Percentiles rank a stretch among this genome's conserved stretches.
These are phyloP conservation scores for Temnothorax curvispinosus DNA, from an alignment of 1,140 invertebrate species.

Conservation along the genomic window DNA sequence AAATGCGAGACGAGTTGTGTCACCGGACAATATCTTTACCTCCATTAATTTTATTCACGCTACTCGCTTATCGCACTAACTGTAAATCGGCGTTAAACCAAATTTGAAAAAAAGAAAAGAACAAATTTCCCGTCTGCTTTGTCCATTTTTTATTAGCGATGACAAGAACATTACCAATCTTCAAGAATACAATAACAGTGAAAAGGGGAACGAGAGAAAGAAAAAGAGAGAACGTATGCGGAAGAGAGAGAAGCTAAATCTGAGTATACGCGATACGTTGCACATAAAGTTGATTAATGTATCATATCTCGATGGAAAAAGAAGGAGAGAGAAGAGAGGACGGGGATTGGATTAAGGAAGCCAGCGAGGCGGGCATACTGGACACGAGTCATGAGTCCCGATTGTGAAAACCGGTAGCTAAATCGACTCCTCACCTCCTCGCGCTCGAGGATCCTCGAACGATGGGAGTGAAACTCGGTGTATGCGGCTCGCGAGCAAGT, in stretches of 20 bases:
- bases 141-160: conserved; percentile 9
- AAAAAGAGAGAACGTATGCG: neutral
- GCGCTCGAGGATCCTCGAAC: conserved; percentile 49
- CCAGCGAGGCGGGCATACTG: neutral
- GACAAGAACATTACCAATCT: neutral
- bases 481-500: conserved; percentile 60
- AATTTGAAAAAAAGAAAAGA: neutral
- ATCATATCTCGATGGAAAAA: neutral
- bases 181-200: conserved; percentile 1
- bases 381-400: conserved; percentile 54
- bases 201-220: neutral
- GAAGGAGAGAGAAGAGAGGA: neutral
- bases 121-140: neutral
- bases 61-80: conserved; percentile 12
- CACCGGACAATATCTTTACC: conserved; percentile 16
- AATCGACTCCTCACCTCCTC: conserved; percentile 39
- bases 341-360: neutral
- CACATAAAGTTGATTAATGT: conserved; percentile 19
- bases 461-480: conserved; percentile 61
- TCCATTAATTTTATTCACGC: conserved; percentile 35
- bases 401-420: conserved; percentile 65
- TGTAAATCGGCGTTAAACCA: conserved; percentile 7
- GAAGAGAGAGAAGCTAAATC: neutral
- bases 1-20: conserved; percentile 22
- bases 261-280: neutral